Evolutionary conservation across 2,113 vertebrate species (phyloP), one percentile per base, ranked within the genome.

Genomic region (Poecile atricapillus): DNA sequence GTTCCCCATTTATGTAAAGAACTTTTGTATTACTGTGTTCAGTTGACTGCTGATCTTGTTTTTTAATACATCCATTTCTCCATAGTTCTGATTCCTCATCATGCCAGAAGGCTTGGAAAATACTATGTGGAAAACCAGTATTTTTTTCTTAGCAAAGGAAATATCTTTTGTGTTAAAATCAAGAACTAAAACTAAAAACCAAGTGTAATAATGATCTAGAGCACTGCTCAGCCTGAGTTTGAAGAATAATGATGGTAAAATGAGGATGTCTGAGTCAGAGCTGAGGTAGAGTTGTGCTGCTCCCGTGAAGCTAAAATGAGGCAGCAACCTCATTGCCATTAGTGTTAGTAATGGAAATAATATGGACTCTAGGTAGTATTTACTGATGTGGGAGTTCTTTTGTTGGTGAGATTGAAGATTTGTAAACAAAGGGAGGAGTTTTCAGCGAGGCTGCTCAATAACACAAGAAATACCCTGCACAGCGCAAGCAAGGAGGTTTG

Each of bases 261-360:
- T 2, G 5, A 35, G 41, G 22, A 5, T 37, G 20, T 17, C 6
- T 28, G 64, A 83, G 64, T 60, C 27, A 22, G 47, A 83, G 65
- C 47, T 58, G 27, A 31, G 56, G 8, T 9, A 10, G 71, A 49
- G 28, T 3, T 60, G 70, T 11, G 46, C 67, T 74, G 3, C 41
- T 78, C 0, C 0, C 12, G 1, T 4, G 37, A n/a, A 82, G 19
- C 35, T 19, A 43, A 53, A 41, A 31, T 0, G 28, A 55, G 41
- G 73, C 52, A 44, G 37, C 23, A 53, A 5, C 5, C 52, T 47
- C 24, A 5, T 4, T 64, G n/a, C 68, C 28, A 47, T 25, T 10
- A 19, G 11, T 47, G n/a, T 52, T 52, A 28, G 25, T 5, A 13
- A 28, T 30, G 27, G 43, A 46, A 60, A 12, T 33, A n/a, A 53